phyloP scores from a whole-genome alignment of 2,888 invertebrate species.

The Cephus pygmeus region DNA sequence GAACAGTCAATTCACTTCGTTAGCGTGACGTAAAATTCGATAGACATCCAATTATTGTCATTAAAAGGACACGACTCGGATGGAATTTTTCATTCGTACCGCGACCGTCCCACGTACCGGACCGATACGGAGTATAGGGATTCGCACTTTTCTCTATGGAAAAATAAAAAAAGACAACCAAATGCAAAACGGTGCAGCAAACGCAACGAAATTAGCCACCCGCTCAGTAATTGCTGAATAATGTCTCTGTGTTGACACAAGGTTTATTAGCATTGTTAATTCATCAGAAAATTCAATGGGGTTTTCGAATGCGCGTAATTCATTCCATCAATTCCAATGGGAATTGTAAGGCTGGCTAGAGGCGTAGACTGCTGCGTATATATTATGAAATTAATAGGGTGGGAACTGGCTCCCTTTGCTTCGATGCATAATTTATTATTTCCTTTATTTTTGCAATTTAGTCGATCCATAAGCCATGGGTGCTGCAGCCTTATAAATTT shows the following conservation, averaged over 20 bases:
- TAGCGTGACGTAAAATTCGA: neutral
- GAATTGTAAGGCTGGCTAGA: neutral
- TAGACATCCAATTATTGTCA: neutral
- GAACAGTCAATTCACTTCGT: neutral
- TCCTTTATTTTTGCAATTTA: neutral
- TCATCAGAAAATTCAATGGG: constrained; percentile 18
- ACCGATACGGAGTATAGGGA: neutral
- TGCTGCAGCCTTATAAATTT: neutral
- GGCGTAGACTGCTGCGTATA: neutral
- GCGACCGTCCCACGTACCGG: neutral
- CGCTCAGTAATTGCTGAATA: constrained; percentile 41
- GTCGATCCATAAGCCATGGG: neutral
- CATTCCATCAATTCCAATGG: neutral
- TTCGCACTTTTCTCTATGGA: neutral
- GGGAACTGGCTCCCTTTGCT: neutral
- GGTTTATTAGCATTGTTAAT: constrained; percentile 49
- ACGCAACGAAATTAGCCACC: constrained; percentile 41
- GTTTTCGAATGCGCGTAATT: neutral
- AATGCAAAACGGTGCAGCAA: constrained; percentile 20
- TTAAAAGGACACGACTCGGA: neutral
- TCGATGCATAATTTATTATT: neutral
- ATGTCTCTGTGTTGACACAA: constrained; percentile 38
- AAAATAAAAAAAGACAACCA: constrained; percentile 4
- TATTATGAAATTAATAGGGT: neutral
- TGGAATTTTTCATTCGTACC: neutral